phyloP scores from a whole-genome alignment of 2,113 vertebrate species.

The Lasiurus cinereus region DNA sequence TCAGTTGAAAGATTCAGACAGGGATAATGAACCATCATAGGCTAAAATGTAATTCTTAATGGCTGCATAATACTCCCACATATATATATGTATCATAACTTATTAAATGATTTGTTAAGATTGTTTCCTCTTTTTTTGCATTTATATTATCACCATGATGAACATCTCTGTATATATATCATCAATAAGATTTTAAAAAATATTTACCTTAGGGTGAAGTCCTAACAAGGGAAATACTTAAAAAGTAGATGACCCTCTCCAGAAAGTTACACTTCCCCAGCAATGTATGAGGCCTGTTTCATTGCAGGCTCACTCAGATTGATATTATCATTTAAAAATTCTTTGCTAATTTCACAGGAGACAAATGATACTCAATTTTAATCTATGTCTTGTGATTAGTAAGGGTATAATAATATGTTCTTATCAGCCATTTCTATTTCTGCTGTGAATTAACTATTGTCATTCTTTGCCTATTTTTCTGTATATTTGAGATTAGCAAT shows the following conservation, averaged over 20 bases:
- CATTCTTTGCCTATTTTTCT: not conserved
- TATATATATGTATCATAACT: not conserved
- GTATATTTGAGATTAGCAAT: not conserved
- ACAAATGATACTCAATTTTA: constrained; percentile 46
- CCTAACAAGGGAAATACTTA: not conserved
- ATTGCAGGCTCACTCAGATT: not conserved
- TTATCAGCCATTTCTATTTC: constrained; percentile 29
- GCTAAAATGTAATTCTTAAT: constrained; percentile 47
- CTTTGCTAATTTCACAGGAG: constrained; percentile 12
- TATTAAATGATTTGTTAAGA: constrained; percentile 27
- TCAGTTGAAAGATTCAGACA: no score
- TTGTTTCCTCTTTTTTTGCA: not conserved
- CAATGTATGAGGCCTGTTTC: not conserved
- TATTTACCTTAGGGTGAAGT: not conserved
- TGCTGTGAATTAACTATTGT: constrained; percentile 17
- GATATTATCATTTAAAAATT: not conserved
- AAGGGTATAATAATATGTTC: not conserved
- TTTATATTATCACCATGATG: not conserved
- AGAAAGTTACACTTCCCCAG: not conserved
- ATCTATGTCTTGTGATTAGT: not conserved
- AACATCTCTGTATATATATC: not conserved
- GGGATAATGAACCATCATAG: no score
- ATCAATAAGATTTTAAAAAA: constrained; percentile 2
- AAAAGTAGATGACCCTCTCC: not conserved
- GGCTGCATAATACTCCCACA: not conserved